Percentiles rank a stretch among this genome's conserved stretches.
Evolutionary conservation across 2,888 invertebrate species (phyloP).

Genomic region (Ephialtes manifestator): DNA sequence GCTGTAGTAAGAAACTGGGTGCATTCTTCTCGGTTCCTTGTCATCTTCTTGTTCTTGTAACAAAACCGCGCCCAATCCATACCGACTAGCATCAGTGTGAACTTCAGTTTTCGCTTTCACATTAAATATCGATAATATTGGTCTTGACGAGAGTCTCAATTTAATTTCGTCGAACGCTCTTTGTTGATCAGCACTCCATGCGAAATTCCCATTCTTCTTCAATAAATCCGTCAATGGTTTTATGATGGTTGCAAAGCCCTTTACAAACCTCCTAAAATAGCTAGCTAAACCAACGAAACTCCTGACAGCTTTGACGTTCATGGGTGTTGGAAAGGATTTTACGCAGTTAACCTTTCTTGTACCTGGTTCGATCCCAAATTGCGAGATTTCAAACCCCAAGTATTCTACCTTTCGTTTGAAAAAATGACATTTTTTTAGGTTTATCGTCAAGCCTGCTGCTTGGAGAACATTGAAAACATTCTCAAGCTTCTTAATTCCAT

Average conservation of each 20-base stretch:
- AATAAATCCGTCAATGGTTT: constrained; percentile 6
- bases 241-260: neutral
- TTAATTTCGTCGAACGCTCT: constrained; percentile 18
- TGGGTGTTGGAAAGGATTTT: constrained; percentile 7
- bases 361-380: neutral
- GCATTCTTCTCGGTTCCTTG: no score
- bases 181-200: neutral
- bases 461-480: neutral
- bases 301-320: neutral
- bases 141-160: neutral
- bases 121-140: neutral
- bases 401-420: no score
- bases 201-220: constrained; percentile 1
- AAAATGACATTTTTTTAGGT: no score
- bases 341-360: neutral
- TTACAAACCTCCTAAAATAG: neutral
- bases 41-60: neutral
- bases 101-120: no score
- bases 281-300: constrained; percentile 15
- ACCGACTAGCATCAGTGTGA: constrained; percentile 42
- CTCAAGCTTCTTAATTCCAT: neutral
- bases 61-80: constrained; percentile 38
- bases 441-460: neutral
- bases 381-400: constrained; percentile 25
- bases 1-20: no score